These are phyloP conservation scores for Ochlodes sylvanus DNA, from an alignment of 2,888 invertebrate species.

Conservation along the genomic window DNA sequence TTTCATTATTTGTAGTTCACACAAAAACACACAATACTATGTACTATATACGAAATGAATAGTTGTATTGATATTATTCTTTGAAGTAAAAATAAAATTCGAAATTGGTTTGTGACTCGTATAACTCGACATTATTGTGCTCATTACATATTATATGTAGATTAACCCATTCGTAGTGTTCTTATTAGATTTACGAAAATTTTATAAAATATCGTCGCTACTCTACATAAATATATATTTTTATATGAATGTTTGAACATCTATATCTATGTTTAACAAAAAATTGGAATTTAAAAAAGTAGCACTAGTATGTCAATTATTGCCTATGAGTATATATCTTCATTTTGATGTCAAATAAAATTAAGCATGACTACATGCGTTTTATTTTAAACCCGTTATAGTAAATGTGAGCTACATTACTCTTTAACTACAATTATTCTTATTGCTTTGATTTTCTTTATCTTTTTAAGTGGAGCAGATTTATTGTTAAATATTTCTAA, in stretches of 20 bases:
- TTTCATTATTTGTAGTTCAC: too few species aligned
- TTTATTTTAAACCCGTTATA: neutral
- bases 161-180: too few species aligned
- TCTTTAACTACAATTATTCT: conserved; percentile 26
- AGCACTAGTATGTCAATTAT: conserved; percentile 27
- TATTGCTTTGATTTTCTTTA: conserved; percentile 45
- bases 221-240: conserved; percentile 21
- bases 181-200: neutral
- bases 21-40: too few species aligned
- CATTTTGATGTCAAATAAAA: conserved; percentile 21
- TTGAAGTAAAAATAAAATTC: neutral
- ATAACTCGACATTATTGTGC: too few species aligned
- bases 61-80: too few species aligned
- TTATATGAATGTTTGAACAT: conserved; percentile 24
- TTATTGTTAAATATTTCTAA: conserved; percentile 56
- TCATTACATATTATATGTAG: too few species aligned
- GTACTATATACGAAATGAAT: too few species aligned
- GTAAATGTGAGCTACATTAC: neutral
- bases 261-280: too few species aligned
- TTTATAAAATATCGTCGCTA: conserved; percentile 12
- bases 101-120: neutral
- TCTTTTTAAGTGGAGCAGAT: conserved; percentile 33
- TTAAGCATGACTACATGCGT: conserved; percentile 1
- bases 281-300: neutral
- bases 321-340: neutral